Conservation (phyloP, 2,888 invertebrate species). For the Ariolimax columbianus region DNA sequence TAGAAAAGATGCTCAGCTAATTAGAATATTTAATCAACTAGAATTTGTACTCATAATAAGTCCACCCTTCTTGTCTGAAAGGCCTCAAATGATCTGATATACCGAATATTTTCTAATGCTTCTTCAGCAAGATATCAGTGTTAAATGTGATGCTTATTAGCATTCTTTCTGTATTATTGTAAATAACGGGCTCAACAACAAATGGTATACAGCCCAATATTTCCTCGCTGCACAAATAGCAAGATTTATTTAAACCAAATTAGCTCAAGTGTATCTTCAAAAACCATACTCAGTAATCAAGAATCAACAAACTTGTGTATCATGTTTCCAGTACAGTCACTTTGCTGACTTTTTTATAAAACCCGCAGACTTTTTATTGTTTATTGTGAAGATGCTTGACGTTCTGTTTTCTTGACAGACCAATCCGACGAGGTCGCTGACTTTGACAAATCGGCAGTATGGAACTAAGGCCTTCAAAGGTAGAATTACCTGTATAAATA, state of each 20-base stretch:
- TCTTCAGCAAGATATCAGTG: no score
- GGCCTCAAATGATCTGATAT: no score
- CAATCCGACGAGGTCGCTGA: constrained; percentile 36
- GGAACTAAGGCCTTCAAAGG: neutral
- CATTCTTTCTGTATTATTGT: no score
- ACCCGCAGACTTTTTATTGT: neutral
- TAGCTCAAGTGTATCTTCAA: neutral
- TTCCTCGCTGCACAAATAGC: neutral
- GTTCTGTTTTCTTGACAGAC: constrained; percentile 45
- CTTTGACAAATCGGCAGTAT: neutral
- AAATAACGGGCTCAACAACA: no score
- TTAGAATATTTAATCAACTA: no score
- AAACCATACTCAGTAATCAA: neutral
- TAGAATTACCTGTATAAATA: neutral
- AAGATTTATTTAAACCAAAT: neutral
- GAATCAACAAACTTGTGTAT: neutral
- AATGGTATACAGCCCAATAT: no score
- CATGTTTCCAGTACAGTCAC: neutral
- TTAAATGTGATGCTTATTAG: no score
- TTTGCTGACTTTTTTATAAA: neutral
- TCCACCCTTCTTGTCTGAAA: no score
- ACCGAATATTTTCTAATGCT: no score
- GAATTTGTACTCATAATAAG: no score
- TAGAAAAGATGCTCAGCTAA: no score
- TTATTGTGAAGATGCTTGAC: constrained; percentile 39